Base-by-base conservation (phyloP, 37 sponge, comb jelly and placozoan species). In the Eunapius fragilis region DNA sequence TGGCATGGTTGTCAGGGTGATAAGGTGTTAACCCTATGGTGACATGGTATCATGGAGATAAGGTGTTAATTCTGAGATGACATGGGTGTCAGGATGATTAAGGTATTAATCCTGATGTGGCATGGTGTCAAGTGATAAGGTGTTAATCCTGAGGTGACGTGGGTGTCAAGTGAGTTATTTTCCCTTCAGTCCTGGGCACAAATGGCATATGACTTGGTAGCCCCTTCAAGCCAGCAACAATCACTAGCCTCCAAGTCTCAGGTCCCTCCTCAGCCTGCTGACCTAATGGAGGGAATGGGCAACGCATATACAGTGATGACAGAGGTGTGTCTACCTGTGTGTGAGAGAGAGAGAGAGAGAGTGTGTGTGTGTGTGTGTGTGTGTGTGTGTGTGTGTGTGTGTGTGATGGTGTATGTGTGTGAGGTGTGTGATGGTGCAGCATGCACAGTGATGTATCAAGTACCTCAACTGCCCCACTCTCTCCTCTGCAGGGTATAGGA, bases 261-360 rank as follows among this genome's bases (percentile, higher is more conserved):
- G 34, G 82, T 71, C 37, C 82, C 91, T 33, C 86, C 85, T 34
- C 77, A 90, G 37, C 96, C 98, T 26, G 88, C 82, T 11, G 98
- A 95, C 77, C 71, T 98, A 28, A 91, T 93, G 47, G 96, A 95
- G 74, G 98, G 98, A 31, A 32, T 98, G 19, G 79, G 89, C 71
- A 95, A 91, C 77, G 98, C 98, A 28, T 98, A 92, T 49, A 82
- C 94, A 78, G 90, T 90, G 27, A 89, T 94, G 13, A 69, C 89
- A 28, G 73, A 81, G 24, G 97, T 94, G 75, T 85, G 91, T n/a
- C 17, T 24, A 23, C 22, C 69, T 24, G 22, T 68, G 69, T 68
- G 22, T 68, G 23, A 23, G 23, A 68, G 69, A 68, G 23, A 25
- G n/a, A n/a, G n/a, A n/a, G n/a, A 31, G 7, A 4, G 2, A 0